A percentile compares a stretch with the other conserved stretches of the same genome.
Evolutionary conservation across 1,140 invertebrate species (phyloP).

Genomic region (Drosophila lacteicornis): DNA sequence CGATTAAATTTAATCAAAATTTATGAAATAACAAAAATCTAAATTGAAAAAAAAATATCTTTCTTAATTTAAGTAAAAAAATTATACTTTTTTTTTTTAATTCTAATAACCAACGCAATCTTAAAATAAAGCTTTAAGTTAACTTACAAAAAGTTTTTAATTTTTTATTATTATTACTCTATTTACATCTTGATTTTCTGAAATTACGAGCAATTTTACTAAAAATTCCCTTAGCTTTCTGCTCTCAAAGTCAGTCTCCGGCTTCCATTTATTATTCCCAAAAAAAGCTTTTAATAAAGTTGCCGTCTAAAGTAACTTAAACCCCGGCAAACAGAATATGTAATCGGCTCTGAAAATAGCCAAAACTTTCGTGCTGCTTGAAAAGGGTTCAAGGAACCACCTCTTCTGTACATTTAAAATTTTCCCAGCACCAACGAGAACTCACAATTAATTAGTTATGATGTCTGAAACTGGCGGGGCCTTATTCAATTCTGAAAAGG

Average conservation of each 20-base stretch:
- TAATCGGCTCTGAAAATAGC: constrained; percentile 14
- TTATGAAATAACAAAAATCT: too few relatives aligned
- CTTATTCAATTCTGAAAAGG: constrained; percentile 5
- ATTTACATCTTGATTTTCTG: too few relatives aligned
- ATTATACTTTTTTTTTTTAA: too few relatives aligned
- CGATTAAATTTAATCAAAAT: too few relatives aligned
- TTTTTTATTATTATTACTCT: too few relatives aligned
- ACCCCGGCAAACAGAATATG: constrained; percentile 15
- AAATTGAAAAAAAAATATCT: too few relatives aligned
- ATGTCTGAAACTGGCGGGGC: background rate
- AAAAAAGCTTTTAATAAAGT: constrained; percentile 27
- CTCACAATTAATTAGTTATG: constrained; percentile 14
- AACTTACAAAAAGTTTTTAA: too few relatives aligned
- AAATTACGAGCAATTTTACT: too few relatives aligned
- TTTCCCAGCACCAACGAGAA: background rate
- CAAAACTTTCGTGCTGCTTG: constrained; percentile 6
- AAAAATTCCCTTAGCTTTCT: too few relatives aligned
- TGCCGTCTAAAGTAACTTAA: constrained; percentile 1
- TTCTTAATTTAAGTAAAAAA: too few relatives aligned
- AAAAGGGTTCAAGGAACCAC: constrained; percentile 3
- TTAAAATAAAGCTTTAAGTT: too few relatives aligned
- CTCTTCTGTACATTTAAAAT: background rate
- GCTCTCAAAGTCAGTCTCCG: background rate
- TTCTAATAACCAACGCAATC: too few relatives aligned
- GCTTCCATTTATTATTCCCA: background rate